A percentile compares a stretch with the other conserved stretches of the same genome.
These are phyloP conservation scores for Emys orbicularis DNA, from an alignment of 2,797 vertebrate genomes.

Conservation along the genomic window DNA sequence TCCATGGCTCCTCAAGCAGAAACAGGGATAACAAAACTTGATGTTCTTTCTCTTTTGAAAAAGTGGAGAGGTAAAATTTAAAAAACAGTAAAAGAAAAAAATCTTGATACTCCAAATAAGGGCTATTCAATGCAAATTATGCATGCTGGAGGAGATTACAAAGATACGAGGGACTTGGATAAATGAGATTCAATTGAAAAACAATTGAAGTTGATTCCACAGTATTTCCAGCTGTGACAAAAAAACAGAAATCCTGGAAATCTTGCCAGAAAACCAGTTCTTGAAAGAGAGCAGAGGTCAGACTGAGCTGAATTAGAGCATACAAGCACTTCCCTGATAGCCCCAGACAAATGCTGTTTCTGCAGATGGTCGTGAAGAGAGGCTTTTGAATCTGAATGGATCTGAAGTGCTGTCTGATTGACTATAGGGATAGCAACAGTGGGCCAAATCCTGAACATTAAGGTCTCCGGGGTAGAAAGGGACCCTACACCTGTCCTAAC, in stretches of 20 bases:
- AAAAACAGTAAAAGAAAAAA: neutral
- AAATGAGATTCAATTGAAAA: neutral
- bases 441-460: constrained; percentile 26
- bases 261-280: constrained; percentile 50
- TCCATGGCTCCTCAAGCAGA: neutral
- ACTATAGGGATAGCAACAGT: constrained; percentile 33
- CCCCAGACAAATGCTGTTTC: constrained; percentile 36
- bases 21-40: neutral
- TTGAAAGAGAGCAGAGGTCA: constrained; percentile 60
- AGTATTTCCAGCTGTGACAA: constrained; percentile 12
- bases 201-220: constrained; percentile 39
- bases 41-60: neutral
- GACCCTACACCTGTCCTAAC: constrained; percentile 12
- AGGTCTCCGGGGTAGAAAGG: constrained; percentile 24
- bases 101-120: neutral
- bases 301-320: constrained; percentile 50
- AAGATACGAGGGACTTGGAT: neutral
- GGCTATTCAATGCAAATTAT: neutral
- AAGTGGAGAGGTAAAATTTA: neutral
- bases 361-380: constrained; percentile 11
- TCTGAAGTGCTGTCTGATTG: constrained; percentile 11
- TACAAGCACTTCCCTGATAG: constrained; percentile 14
- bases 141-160: neutral
- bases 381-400: constrained; percentile 15
- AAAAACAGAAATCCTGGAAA: constrained; percentile 34